Conservation (phyloP, 2,113 vertebrate species). For the Manacus vitellinus region DNA sequence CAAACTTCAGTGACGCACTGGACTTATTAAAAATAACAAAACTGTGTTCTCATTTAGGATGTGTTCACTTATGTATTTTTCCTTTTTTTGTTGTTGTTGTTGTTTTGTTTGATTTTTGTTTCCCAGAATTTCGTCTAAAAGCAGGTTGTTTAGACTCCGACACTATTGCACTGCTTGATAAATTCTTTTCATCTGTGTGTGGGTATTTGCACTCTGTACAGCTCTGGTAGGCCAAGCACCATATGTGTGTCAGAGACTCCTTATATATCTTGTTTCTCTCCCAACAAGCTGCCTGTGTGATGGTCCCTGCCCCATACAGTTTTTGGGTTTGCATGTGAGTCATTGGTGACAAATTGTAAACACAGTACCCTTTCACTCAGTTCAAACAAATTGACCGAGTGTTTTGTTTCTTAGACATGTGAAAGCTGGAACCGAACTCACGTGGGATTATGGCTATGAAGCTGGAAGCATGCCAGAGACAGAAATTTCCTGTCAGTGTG, state of each 20-base stretch:
- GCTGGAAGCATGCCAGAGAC: slow-evolving; percentile 70
- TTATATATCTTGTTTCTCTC: neutral
- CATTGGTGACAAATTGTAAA: neutral
- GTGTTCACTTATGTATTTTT: accelerated
- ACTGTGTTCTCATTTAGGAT: neutral
- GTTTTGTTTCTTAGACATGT: slow-evolving; percentile 78
- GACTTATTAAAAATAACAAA: neutral
- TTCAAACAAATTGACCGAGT: neutral
- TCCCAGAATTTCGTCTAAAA: neutral
- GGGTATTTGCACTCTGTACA: neutral
- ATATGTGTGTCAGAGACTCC: accelerated
- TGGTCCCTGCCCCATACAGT: neutral
- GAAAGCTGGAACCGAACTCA: slow-evolving; percentile 89
- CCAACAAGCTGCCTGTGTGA: neutral
- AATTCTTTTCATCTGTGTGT: neutral
- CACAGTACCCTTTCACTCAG: neutral
- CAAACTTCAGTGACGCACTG: neutral
- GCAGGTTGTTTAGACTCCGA: neutral
- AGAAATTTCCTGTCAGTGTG: slow-evolving; percentile 84
- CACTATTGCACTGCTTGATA: neutral
- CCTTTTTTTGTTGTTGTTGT: neutral
- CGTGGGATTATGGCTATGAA: slow-evolving; percentile 86
- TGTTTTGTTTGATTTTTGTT: neutral
- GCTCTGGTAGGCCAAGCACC: neutral
- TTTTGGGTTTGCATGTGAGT: neutral